phyloP scores from a whole-genome alignment of 2,888 invertebrate species.

The Desoria tigrina region DNA sequence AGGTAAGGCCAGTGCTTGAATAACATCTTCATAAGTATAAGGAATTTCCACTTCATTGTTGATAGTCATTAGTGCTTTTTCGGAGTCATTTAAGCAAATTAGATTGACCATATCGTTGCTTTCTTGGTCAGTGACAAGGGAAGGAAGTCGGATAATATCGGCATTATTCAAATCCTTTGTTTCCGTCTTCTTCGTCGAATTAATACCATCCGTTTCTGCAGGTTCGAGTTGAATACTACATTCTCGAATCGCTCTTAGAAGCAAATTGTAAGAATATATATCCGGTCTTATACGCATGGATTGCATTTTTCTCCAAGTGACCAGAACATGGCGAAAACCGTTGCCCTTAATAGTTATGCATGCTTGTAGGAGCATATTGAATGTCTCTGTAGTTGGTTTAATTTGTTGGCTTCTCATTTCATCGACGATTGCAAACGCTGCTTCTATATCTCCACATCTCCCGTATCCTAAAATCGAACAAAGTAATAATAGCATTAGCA shows the following conservation, averaged over 20 bases:
- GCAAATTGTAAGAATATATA: constrained; percentile 74
- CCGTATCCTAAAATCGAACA: constrained; percentile 68
- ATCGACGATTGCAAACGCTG: constrained; percentile 79
- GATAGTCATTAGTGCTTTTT: not conserved
- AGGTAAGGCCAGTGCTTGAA: constrained; percentile 19
- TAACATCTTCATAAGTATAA: constrained; percentile 22
- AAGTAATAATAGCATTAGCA: not conserved
- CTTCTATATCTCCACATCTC: constrained; percentile 72
- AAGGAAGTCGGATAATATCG: constrained; percentile 7
- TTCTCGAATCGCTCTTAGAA: constrained; percentile 76
- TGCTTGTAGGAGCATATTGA: constrained; percentile 79
- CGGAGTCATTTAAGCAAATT: constrained; percentile 18
- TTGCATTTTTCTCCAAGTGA: constrained; percentile 82
- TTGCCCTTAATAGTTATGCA: constrained; percentile 75
- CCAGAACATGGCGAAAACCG: constrained; percentile 78
- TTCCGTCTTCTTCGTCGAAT: constrained; percentile 1
- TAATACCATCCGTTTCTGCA: not conserved
- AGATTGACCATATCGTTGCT: constrained; percentile 21
- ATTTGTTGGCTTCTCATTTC: constrained; percentile 66
- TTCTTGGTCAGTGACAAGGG: constrained; percentile 24
- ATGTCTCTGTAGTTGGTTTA: constrained; percentile 65
- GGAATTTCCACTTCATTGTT: constrained; percentile 1
- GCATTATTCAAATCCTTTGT: no score
- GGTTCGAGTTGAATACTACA: constrained; percentile 69
- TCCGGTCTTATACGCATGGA: constrained; percentile 67